Evolutionary conservation across 2,797 vertebrate species (phyloP).

Genomic region (Erpetoichthys calabaricus): DNA sequence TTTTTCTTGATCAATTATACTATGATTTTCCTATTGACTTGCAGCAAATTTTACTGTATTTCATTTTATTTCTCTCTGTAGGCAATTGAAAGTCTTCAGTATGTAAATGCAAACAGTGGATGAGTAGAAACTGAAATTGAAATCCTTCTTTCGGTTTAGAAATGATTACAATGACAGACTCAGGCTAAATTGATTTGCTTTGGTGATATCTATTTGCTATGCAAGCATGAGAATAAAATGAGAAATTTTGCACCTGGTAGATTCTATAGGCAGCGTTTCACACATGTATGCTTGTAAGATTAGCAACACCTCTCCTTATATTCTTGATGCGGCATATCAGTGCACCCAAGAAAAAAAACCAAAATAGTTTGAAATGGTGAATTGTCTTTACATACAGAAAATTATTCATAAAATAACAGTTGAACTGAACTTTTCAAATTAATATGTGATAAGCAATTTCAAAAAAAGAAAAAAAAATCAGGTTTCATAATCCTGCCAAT

Average conservation of each 20-base stretch:
- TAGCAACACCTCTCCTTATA: not conserved
- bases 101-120: not conserved
- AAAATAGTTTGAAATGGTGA: too few species aligned
- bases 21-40: not conserved
- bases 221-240: not conserved
- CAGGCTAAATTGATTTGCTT: conserved; percentile 1
- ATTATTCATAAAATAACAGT: too few species aligned
- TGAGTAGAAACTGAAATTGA: conserved; percentile 4
- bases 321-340: too few species aligned
- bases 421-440: too few species aligned
- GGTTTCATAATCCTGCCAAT: too few species aligned
- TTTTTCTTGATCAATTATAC: not conserved
- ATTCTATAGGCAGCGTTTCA: not conserved
- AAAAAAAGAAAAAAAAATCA: too few species aligned
- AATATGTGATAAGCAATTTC: too few species aligned
- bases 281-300: not conserved
- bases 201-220: conserved; percentile 1
- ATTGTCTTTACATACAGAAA: too few species aligned
- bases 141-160: not conserved
- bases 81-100: not conserved
- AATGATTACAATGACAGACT: conserved; percentile 1
- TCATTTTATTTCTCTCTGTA: not conserved
- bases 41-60: not conserved
- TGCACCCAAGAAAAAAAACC: too few species aligned
- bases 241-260: not conserved